Percentiles rank a stretch among this genome's conserved stretches.
phyloP scores from a whole-genome alignment of 2,113 vertebrate genomes.

The Oncorhynchus gorbuscha region DNA sequence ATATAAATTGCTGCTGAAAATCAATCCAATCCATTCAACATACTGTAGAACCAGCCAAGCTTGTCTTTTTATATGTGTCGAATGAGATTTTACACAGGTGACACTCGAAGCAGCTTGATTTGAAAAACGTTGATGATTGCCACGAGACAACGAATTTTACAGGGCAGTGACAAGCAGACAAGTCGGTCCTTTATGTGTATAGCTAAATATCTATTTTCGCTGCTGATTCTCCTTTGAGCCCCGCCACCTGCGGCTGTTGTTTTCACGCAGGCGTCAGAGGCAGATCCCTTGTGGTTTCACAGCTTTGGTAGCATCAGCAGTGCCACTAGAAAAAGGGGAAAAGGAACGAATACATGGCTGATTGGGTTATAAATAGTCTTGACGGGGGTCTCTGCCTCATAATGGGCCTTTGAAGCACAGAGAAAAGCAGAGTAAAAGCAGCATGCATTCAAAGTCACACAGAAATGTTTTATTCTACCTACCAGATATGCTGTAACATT shows the following conservation, averaged over 20 bases:
- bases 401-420: background rate
- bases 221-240: slow-evolving; percentile 2
- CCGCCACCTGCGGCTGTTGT: slow-evolving; percentile 14
- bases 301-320: background rate
- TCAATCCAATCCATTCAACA: no score
- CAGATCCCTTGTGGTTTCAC: slow-evolving; percentile 5
- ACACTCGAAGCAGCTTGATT: background rate
- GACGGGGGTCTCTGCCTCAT: slow-evolving; percentile 5
- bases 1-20: no score
- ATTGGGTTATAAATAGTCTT: slow-evolving; percentile 26
- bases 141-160: background rate
- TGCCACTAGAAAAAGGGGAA: background rate
- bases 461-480: no score
- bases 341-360: slow-evolving; percentile 5
- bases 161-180: background rate
- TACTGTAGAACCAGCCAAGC: no score
- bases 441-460: background rate
- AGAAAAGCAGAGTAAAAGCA: background rate
- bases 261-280: background rate
- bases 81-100: background rate
- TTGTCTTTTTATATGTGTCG: no score
- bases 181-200: slow-evolving; percentile 3
- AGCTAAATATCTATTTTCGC: slow-evolving; percentile 12
- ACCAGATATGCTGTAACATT: no score
- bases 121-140: background rate